Evolutionary conservation across 2,888 invertebrate species (phyloP).

Genomic region (Oconnorella tubifera): DNA sequence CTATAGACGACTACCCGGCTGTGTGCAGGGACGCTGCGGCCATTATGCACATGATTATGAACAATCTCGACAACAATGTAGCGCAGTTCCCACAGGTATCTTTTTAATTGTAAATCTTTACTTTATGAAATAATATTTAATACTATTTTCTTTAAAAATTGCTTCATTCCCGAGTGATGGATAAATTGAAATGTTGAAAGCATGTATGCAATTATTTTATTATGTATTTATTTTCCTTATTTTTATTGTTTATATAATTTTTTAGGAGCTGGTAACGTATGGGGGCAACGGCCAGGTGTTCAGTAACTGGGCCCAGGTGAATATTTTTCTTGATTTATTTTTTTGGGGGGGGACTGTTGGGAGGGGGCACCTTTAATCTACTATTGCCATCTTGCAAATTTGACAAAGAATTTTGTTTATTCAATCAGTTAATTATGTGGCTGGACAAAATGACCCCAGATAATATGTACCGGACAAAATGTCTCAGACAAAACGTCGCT

Average conservation of each 20-base stretch:
- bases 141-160: no score
- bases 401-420: no score
- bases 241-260: no score
- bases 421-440: no score
- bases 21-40: conserved; percentile 59
- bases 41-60: conserved; percentile 66
- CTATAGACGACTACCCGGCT: conserved; percentile 59
- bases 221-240: no score
- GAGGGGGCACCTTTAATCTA: not conserved
- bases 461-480: no score
- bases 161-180: no score
- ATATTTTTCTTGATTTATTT: not conserved
- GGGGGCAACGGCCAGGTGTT: conserved; percentile 67
- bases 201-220: no score
- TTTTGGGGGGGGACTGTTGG: not conserved
- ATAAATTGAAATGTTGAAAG: no score
- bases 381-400: no score
- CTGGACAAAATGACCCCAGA: no score
- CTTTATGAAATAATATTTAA: conserved; percentile 1
- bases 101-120: not conserved
- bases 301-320: conserved; percentile 64
- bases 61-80: conserved; percentile 64
- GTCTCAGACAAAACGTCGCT: no score
- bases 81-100: conserved; percentile 59
- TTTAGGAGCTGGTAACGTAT: conserved; percentile 65